phyloP scores from a whole-genome alignment of 2,888 invertebrate genomes.

The Flabesymbios commensalis region DNA sequence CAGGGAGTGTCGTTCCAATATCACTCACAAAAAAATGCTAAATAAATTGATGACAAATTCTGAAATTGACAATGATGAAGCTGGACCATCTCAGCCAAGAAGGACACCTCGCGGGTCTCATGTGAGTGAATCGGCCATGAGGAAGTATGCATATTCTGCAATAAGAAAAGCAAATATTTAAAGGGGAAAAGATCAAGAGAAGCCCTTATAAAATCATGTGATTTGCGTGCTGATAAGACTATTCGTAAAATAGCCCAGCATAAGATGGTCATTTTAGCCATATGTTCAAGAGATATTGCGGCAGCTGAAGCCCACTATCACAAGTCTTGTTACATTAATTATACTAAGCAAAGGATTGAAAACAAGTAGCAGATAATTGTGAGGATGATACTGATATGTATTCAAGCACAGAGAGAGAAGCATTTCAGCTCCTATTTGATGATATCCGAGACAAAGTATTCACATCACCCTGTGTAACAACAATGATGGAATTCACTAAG shows the following conservation, averaged over 20 bases:
- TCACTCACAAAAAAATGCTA: too few species aligned
- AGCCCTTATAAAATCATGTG: too few species aligned
- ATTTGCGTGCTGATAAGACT: neutral
- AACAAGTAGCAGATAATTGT: too few species aligned
- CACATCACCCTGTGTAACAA: neutral
- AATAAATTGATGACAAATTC: too few species aligned
- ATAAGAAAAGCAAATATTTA: too few species aligned
- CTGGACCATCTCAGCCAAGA: too few species aligned
- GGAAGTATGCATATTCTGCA: conserved; percentile 1
- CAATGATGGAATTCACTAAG: neutral
- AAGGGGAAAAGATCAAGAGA: too few species aligned
- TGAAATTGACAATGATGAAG: too few species aligned
- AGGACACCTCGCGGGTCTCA: too few species aligned
- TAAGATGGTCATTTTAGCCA: conserved; percentile 1
- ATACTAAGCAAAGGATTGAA: too few species aligned
- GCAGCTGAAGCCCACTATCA: conserved; percentile 12
- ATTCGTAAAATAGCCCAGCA: neutral
- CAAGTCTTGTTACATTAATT: conserved; percentile 8
- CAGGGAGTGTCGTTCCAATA: too few species aligned
- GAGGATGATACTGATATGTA: neutral
- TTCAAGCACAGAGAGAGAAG: neutral
- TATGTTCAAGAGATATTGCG: neutral
- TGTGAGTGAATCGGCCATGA: neutral
- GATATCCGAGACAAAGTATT: conserved; percentile 2
- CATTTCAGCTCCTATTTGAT: neutral